phyloP scores from a whole-genome alignment of 1,140 invertebrate genomes.

The Dinothrombium tinctorium region DNA sequence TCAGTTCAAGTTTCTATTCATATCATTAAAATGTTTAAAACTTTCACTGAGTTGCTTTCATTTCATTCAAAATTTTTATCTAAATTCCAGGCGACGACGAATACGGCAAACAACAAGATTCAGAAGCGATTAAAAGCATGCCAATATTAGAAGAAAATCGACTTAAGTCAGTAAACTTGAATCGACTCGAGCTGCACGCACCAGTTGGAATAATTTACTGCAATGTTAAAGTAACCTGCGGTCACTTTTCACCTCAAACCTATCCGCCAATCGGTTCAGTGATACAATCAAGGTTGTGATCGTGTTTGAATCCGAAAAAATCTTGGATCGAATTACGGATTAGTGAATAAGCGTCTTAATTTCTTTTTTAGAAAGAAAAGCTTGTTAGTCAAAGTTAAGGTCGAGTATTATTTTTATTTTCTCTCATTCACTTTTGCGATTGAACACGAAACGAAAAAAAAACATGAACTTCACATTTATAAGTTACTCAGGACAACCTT shows the following conservation, averaged over 20 bases:
- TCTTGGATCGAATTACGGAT: too few species aligned
- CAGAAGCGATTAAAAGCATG: not conserved
- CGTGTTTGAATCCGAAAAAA: too few species aligned
- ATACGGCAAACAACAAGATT: not conserved
- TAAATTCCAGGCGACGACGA: not conserved
- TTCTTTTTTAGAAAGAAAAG: too few species aligned
- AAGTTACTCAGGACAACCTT: too few species aligned
- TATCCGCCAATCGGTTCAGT: not conserved
- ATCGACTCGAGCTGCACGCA: slow-evolving; percentile 15
- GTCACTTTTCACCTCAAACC: slow-evolving; percentile 13
- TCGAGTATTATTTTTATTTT: too few species aligned
- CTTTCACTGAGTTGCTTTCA: not conserved
- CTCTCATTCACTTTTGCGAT: too few species aligned
- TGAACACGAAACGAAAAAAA: too few species aligned
- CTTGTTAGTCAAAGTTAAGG: too few species aligned
- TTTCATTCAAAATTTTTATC: not conserved
- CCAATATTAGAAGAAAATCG: slow-evolving; percentile 14
- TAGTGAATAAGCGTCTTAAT: too few species aligned
- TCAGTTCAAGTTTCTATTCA: not conserved
- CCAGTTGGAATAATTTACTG: slow-evolving; percentile 12
- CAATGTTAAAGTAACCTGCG: slow-evolving; percentile 16
- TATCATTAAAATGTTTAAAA: not conserved
- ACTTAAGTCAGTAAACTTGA: slow-evolving; percentile 9
- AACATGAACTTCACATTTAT: too few species aligned
- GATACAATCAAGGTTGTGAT: slow-evolving; percentile 1